A percentile compares a stretch with the other conserved stretches of the same genome.
phyloP scores from a whole-genome alignment of 2,113 vertebrate species.

The Heloderma charlesbogerti region DNA sequence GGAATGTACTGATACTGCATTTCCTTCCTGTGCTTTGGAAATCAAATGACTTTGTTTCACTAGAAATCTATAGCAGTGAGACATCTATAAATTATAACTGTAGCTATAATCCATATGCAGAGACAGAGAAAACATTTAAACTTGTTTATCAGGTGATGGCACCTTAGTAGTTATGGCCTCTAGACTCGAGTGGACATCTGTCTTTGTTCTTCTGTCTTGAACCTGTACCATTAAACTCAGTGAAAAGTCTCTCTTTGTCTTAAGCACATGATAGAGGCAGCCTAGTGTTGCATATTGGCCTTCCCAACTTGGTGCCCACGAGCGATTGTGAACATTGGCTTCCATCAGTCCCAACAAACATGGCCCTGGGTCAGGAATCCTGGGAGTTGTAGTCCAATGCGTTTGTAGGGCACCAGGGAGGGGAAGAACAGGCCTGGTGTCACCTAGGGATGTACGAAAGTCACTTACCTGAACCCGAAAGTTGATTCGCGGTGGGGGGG shows the following conservation, averaged over 20 bases:
- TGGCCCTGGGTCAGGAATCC: too few species aligned
- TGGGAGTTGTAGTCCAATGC: neutral
- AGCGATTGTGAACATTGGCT: neutral
- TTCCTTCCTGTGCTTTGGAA: constrained; percentile 69
- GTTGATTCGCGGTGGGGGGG: too few species aligned
- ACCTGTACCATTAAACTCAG: neutral
- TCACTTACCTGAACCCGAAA: too few species aligned
- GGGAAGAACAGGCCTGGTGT: neutral
- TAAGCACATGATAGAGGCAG: neutral
- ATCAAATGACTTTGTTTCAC: constrained; percentile 57
- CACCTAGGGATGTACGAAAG: too few species aligned
- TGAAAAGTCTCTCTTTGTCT: neutral
- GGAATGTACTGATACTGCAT: constrained; percentile 59
- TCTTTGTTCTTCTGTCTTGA: neutral
- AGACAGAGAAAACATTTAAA: neutral
- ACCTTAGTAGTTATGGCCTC: neutral
- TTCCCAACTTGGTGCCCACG: neutral
- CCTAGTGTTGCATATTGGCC: too few species aligned
- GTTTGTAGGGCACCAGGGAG: neutral
- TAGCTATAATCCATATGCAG: constrained; percentile 24
- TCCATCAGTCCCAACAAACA: too few species aligned
- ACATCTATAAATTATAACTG: constrained; percentile 39
- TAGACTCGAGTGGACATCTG: neutral
- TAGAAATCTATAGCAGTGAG: constrained; percentile 66
- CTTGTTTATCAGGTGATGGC: constrained; percentile 16